A percentile compares a stretch with the other conserved stretches of the same genome.
These are phyloP conservation scores for Campylomormyrus tamandua DNA, from an alignment of 2,113 vertebrate species.

Conservation along the genomic window DNA sequence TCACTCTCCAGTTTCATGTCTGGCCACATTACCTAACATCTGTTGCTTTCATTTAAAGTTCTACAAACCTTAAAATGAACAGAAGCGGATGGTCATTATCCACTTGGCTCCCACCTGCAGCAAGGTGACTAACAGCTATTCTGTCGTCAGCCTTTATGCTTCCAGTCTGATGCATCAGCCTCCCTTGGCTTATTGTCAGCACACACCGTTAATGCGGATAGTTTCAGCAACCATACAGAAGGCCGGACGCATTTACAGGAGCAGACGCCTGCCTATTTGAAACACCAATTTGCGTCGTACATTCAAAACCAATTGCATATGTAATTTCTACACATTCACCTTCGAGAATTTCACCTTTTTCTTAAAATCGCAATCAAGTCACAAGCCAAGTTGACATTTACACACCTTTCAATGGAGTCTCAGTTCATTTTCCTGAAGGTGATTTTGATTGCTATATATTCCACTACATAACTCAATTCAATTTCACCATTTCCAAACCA, in stretches of 20 bases:
- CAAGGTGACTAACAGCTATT: not conserved
- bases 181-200: too few relatives aligned
- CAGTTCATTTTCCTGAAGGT: not conserved
- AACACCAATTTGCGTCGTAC: not conserved
- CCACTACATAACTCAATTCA: not conserved
- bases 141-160: not conserved
- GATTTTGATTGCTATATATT: not conserved
- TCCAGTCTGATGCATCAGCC: not conserved
- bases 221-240: not conserved
- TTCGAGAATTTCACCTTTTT: not conserved
- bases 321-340: not conserved
- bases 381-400: not conserved
- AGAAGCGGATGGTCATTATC: not conserved
- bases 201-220: not conserved
- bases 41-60: not conserved
- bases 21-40: slow-evolving; percentile 51
- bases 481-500: not conserved
- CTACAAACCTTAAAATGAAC: not conserved
- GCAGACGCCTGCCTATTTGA: not conserved
- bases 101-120: not conserved
- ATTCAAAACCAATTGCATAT: slow-evolving; percentile 22
- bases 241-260: not conserved
- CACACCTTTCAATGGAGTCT: not conserved
- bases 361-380: not conserved
- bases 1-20: slow-evolving; percentile 47